Conservation (phyloP, 1,140 invertebrate genomes). For the Drosophila nebulosa region DNA sequence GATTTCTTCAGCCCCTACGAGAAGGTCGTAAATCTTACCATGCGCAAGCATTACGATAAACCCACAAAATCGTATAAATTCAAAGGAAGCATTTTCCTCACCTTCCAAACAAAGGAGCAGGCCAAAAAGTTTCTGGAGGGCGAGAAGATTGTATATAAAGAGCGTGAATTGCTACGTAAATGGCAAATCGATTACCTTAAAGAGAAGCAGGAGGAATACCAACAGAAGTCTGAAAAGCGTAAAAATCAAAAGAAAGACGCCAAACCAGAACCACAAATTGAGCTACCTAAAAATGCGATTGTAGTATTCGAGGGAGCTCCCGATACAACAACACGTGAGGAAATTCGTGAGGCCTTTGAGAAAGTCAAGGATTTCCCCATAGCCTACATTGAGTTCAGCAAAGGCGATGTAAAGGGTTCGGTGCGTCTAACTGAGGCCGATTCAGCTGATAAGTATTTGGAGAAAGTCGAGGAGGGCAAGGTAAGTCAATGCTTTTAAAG, state of each 20-base stretch:
- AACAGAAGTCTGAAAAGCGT: slow-evolving; percentile 77
- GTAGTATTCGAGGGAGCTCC: slow-evolving; percentile 85
- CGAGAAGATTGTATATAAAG: slow-evolving; percentile 86
- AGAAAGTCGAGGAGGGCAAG: slow-evolving; percentile 85
- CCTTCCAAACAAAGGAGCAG: slow-evolving; percentile 89
- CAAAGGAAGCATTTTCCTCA: slow-evolving; percentile 94
- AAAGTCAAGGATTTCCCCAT: slow-evolving; percentile 84
- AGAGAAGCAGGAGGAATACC: slow-evolving; percentile 86
- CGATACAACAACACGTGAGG: slow-evolving; percentile 85
- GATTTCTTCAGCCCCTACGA: slow-evolving; percentile 88
- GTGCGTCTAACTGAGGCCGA: slow-evolving; percentile 87
- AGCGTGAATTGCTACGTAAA: slow-evolving; percentile 86
- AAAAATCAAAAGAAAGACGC: slow-evolving; percentile 82
- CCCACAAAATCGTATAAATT: slow-evolving; percentile 86
- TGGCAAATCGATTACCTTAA: slow-evolving; percentile 88
- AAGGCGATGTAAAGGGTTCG: slow-evolving; percentile 87
- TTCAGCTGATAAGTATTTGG: slow-evolving; percentile 84
- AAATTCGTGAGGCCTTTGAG: slow-evolving; percentile 86
- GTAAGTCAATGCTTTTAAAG: slow-evolving; percentile 41
- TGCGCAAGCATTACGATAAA: slow-evolving; percentile 87
- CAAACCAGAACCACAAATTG: slow-evolving; percentile 81
- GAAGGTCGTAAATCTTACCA: slow-evolving; percentile 88
- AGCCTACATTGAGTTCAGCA: slow-evolving; percentile 88
- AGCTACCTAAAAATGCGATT: slow-evolving; percentile 86
- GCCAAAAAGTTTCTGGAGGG: slow-evolving; percentile 84